Percentiles rank a stretch among this genome's conserved stretches.
Conservation (phyloP, 2,888 invertebrate species). For the Nomada ruficornis region DNA sequence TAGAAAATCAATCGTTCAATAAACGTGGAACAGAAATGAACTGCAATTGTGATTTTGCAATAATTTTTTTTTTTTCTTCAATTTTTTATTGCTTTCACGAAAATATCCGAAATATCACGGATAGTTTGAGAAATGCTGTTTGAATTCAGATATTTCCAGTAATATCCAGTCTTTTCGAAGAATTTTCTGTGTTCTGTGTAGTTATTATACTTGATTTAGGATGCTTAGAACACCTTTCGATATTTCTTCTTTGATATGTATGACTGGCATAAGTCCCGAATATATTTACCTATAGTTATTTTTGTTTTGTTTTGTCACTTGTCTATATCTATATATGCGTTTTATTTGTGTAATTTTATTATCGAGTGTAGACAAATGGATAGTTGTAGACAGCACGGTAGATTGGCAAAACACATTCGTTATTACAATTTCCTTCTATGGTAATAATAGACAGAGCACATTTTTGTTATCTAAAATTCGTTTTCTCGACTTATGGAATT, state of each 20-base stretch:
- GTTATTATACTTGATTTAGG: conserved; percentile 50
- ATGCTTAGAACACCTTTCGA: conserved; percentile 57
- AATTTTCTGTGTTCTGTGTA: conserved; percentile 55
- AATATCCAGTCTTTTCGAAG: conserved; percentile 45
- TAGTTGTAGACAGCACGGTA: conserved; percentile 70
- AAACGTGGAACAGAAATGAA: not conserved
- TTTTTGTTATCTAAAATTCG: conserved; percentile 43
- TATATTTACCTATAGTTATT: conserved; percentile 42
- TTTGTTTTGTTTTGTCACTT: too few relatives aligned
- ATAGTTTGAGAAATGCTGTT: conserved; percentile 68
- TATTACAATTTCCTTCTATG: conserved; percentile 59
- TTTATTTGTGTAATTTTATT: conserved; percentile 47
- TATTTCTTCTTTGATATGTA: conserved; percentile 57
- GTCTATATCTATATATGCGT: conserved; percentile 15
- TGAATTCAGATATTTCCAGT: conserved; percentile 47
- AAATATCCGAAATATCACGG: not conserved
- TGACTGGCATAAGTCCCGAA: conserved; percentile 53
- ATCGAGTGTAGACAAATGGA: conserved; percentile 42
- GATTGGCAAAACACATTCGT: conserved; percentile 49
- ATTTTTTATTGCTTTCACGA: not conserved
- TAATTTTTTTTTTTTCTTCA: not conserved
- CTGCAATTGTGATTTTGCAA: not conserved
- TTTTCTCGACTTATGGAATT: conserved; percentile 37
- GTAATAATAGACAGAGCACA: conserved; percentile 60
- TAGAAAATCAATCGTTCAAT: not conserved